These are phyloP conservation scores for Ia io DNA, from an alignment of 2,113 vertebrate genomes.

Conservation along the genomic window DNA sequence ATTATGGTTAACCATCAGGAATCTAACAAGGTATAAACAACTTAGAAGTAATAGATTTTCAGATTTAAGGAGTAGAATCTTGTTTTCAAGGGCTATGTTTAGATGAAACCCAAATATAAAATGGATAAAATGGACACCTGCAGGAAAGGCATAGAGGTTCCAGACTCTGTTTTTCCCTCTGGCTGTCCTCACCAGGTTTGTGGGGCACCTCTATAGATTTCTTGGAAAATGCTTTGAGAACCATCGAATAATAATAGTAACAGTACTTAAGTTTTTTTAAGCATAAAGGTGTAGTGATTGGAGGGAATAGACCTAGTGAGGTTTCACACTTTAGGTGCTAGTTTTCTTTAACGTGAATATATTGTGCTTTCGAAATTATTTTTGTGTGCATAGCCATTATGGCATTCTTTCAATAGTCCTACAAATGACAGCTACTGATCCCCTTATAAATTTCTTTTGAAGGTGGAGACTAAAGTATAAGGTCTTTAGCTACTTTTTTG, in stretches of 20 bases:
- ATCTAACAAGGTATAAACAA: neutral
- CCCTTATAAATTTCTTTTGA: neutral
- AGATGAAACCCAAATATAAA: neutral
- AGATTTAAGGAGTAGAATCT: neutral
- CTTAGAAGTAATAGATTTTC: neutral
- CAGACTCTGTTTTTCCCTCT: neutral
- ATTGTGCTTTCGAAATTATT: neutral
- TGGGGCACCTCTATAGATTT: neutral
- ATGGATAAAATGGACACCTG: neutral
- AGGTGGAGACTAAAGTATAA: neutral
- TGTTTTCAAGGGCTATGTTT: neutral
- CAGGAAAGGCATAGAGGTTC: neutral
- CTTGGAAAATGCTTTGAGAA: neutral
- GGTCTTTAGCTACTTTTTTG: neutral
- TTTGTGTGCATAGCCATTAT: neutral
- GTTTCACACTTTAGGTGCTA: neutral
- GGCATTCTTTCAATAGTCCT: neutral
- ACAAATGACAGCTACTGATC: neutral
- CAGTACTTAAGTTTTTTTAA: neutral
- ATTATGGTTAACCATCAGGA: neutral
- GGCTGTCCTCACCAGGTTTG: neutral
- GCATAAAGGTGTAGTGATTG: neutral
- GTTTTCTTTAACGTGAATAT: neutral
- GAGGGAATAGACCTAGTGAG: neutral
- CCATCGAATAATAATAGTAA: neutral